Evolutionary conservation across 2,113 vertebrate species (phyloP), one percentile per base, ranked within the genome.

Genomic region (Aptenodytes forsteri): DNA sequence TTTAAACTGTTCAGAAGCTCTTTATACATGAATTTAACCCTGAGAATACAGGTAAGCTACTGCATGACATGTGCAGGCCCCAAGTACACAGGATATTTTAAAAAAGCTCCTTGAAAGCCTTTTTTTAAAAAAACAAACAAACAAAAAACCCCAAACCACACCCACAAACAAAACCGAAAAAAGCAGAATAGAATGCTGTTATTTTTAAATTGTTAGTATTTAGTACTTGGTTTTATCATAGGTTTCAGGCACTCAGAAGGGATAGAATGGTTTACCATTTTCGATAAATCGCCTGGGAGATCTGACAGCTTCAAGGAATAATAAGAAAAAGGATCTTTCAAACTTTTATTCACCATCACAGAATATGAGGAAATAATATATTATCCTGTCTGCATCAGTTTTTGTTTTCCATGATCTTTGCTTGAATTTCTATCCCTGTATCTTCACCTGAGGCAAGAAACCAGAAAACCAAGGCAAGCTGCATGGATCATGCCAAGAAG

Each of bases 1-100:
- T 94, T 96, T 90, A 90, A 93, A 83, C 30, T 91, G 75, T 83
- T 67, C 40, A 88, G 54, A 87, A 83, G 6, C 55, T 91, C 50
- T 78, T 85, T 64, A 83, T n/a, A 81, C 8, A 49, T 14, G 5
- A 91, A 90, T 95, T 95, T 91, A 89, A 85, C 32, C 69, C 44
- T 56, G 30, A 73, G 50, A 87, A 64, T 36, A 78, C 26, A 64
- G 38, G 77, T 47, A 91, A 89, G 30, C 47, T 83, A 59, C 47
- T 49, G 36, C 44, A 65, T 38, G 32, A 66, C 18, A 52, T 4
- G 6, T 52, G 32, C 66, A 54, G 49, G 21, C 36, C 46, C 15
- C 38, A 64, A 52, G 23, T 6, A 36, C 13, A 65, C 2, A 47
- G 5, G 13, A 76, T 65, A 7, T 49, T 91, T 94, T 44, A n/a